Conservation (phyloP, 2,113 vertebrate species). For the Sinocyclocheilus anophthalmus region DNA sequence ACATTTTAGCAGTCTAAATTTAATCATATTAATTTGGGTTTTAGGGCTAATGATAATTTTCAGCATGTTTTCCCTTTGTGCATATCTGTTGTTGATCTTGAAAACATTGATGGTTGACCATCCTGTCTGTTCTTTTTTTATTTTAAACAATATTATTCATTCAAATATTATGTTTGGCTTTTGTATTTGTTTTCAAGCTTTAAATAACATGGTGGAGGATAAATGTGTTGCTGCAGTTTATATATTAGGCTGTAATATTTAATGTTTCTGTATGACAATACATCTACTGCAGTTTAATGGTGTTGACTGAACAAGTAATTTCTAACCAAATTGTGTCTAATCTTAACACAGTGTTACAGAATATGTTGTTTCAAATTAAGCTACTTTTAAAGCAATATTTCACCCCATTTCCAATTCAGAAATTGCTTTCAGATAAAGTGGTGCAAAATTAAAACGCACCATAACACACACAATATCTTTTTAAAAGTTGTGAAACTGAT, state of each 20-base stretch:
- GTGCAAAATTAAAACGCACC: neutral
- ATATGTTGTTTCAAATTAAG: conserved; percentile 13
- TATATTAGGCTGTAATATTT: conserved; percentile 56
- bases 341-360: conserved; percentile 42
- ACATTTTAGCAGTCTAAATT: conserved; percentile 35
- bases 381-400: conserved; percentile 32
- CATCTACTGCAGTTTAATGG: conserved; percentile 49
- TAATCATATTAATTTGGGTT: conserved; percentile 10
- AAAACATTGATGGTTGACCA: neutral
- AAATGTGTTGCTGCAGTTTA: conserved; percentile 54
- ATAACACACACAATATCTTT: no score
- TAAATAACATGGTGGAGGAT: conserved; percentile 38
- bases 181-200: conserved; percentile 54
- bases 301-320: conserved; percentile 46
- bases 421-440: no score
- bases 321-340: conserved; percentile 40
- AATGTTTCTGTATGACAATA: conserved; percentile 49
- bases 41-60: conserved; percentile 41
- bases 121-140: conserved; percentile 31
- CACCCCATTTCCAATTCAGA: no score
- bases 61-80: conserved; percentile 36
- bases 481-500: neutral
- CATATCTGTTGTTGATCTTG: neutral
- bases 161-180: conserved; percentile 25
- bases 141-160: conserved; percentile 29